Conservation (phyloP, 2,888 invertebrate species). For the Melipona beecheii region DNA sequence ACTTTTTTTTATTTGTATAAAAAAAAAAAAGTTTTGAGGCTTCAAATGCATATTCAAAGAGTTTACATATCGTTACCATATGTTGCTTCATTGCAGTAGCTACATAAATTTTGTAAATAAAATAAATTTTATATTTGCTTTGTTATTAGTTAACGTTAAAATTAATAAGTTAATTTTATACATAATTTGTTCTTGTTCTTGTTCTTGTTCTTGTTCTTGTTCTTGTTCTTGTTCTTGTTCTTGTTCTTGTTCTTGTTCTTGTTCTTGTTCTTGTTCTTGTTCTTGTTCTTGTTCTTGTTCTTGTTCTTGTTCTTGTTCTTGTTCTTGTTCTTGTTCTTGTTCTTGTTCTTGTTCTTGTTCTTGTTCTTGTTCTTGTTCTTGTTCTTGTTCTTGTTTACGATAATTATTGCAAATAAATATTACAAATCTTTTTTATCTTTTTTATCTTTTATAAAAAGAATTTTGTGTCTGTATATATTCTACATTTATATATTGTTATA, state of each 20-base stretch:
- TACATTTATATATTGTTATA: background rate
- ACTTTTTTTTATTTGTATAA: slow-evolving; percentile 45
- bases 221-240: background rate
- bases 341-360: background rate
- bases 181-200: background rate
- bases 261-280: background rate
- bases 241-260: background rate
- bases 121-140: background rate
- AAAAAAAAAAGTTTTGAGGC: background rate
- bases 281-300: background rate
- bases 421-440: background rate
- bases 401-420: background rate
- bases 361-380: background rate
- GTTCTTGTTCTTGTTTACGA: background rate
- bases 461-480: background rate
- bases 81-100: background rate
- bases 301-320: background rate
- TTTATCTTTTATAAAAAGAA: background rate
- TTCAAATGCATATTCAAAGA: background rate
- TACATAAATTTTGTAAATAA: background rate
- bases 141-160: background rate
- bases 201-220: background rate
- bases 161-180: background rate
- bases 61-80: too few species aligned
- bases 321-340: background rate